These are phyloP conservation scores for Baryphthengus martii DNA, from an alignment of 2,113 vertebrate species.

Conservation along the genomic window DNA sequence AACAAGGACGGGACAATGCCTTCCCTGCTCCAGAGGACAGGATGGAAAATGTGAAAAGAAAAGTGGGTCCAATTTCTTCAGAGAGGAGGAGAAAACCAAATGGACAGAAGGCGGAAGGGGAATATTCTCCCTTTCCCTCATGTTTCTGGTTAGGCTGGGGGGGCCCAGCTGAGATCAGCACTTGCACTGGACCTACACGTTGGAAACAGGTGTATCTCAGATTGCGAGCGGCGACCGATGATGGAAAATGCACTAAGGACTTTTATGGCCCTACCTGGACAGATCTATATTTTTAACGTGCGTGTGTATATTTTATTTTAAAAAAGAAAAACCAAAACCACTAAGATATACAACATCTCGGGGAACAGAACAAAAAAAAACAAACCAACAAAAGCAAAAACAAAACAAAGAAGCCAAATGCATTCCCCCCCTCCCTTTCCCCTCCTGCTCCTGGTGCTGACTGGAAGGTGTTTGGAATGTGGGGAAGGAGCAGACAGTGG, in stretches of 20 bases:
- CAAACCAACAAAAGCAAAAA: neutral
- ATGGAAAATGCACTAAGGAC: slow-evolving; percentile 69
- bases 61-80: neutral
- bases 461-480: slow-evolving; percentile 26
- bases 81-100: neutral
- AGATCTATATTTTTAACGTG: slow-evolving; percentile 54
- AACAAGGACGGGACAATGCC: neutral
- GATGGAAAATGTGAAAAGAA: slow-evolving; percentile 39
- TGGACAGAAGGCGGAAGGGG: neutral
- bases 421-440: slow-evolving; percentile 12
- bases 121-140: neutral
- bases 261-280: slow-evolving; percentile 1
- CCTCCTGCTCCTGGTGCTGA: slow-evolving; percentile 59
- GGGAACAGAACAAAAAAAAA: slow-evolving; percentile 48
- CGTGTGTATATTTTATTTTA: slow-evolving; percentile 61
- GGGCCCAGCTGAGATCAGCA: neutral
- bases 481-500: neutral
- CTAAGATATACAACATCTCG: slow-evolving; percentile 54
- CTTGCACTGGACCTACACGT: slow-evolving; percentile 16
- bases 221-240: neutral
- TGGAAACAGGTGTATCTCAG: neutral
- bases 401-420: slow-evolving; percentile 54
- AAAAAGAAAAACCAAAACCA: slow-evolving; percentile 61
- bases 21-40: slow-evolving; percentile 8
- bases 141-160: neutral